phyloP scores from a whole-genome alignment of 2,888 invertebrate species.

The Iphiclides podalirius region DNA sequence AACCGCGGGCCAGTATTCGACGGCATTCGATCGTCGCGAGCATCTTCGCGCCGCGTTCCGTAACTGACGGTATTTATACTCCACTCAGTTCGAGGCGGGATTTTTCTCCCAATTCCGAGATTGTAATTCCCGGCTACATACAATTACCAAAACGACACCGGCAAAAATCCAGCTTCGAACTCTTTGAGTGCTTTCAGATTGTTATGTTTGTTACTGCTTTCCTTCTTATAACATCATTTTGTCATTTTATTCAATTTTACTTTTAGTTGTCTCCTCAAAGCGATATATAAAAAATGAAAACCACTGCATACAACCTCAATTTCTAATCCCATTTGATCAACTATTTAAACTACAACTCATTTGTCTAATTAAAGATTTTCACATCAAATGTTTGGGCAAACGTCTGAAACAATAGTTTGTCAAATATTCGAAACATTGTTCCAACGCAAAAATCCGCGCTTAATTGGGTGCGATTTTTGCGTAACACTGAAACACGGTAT shows the following conservation, averaged over 20 bases:
- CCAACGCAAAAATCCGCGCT: conserved; percentile 50
- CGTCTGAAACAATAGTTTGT: conserved; percentile 49
- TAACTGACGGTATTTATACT: conserved; percentile 7
- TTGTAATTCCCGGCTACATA: no score
- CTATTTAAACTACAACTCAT: conserved; percentile 4
- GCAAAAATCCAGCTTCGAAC: neutral
- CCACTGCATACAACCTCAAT: no score
- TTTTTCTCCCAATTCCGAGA: neutral
- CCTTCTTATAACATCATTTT: no score
- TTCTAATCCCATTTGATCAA: no score
- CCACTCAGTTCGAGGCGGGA: neutral
- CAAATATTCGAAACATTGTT: conserved; percentile 53
- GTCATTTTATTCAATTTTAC: no score
- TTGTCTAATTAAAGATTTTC: conserved; percentile 15
- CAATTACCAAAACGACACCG: no score
- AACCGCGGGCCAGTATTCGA: conserved; percentile 6
- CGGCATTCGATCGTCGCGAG: conserved; percentile 3
- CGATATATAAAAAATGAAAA: no score
- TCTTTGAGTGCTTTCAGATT: conserved; percentile 9
- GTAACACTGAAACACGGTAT: conserved; percentile 40
- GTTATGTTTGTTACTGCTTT: no score
- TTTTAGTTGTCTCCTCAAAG: no score
- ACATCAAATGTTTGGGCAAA: conserved; percentile 29
- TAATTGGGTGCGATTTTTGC: conserved; percentile 62
- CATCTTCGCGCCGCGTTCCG: conserved; percentile 13